Conservation (phyloP, 2,888 invertebrate genomes). For the Acleris sparsana region DNA sequence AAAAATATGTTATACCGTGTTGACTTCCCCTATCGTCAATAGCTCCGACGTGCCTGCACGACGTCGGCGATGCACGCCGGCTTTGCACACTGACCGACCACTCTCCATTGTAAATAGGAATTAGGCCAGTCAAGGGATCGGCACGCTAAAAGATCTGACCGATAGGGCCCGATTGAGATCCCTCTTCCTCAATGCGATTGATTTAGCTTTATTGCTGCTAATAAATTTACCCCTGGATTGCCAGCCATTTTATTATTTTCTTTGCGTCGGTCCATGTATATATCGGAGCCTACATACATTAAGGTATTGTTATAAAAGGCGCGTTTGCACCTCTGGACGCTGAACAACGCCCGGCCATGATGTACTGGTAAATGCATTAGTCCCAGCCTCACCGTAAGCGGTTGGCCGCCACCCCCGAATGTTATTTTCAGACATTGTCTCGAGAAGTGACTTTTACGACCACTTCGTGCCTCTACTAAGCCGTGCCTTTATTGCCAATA, state of each 20-base stretch:
- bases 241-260: slow-evolving; percentile 42
- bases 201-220: slow-evolving; percentile 73
- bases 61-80: slow-evolving; percentile 15
- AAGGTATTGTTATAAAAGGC: slow-evolving; percentile 24
- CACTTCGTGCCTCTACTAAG: slow-evolving; percentile 50
- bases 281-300: slow-evolving; percentile 20
- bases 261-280: slow-evolving; percentile 36
- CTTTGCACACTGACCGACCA: slow-evolving; percentile 24
- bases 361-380: slow-evolving; percentile 33
- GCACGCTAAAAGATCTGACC: slow-evolving; percentile 55
- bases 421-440: slow-evolving; percentile 48
- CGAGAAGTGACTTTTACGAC: slow-evolving; percentile 55
- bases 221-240: slow-evolving; percentile 64
- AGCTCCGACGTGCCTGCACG: slow-evolving; percentile 18
- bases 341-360: slow-evolving; percentile 23
- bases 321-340: slow-evolving; percentile 9
- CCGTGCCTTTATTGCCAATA: slow-evolving; percentile 54
- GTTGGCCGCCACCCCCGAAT: slow-evolving; percentile 31
- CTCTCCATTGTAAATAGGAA: slow-evolving; percentile 53
- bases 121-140: slow-evolving; percentile 51
- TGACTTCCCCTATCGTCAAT: slow-evolving; percentile 6
- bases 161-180: slow-evolving; percentile 62
- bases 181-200: slow-evolving; percentile 65
- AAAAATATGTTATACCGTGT: neutral
- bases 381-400: slow-evolving; percentile 31